Evolutionary conservation across 2,113 vertebrate species (phyloP), one percentile per base, ranked within the genome.

Genomic region (Anolis sagrei): DNA sequence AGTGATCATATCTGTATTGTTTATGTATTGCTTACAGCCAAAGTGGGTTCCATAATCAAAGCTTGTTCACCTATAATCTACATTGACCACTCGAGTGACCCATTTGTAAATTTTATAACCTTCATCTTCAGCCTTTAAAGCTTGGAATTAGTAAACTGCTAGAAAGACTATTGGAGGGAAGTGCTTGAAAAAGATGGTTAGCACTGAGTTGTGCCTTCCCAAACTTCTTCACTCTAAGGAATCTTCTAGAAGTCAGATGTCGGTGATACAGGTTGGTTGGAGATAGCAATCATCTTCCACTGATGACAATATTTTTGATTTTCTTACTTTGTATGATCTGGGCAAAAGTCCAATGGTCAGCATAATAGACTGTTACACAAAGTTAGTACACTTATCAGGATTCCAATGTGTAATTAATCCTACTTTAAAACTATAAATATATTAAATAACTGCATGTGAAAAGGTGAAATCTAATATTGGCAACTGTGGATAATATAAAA

Each of bases 51-150:
- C 10, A 39, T 61, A 58, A 3, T 36, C 48, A 81, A 81, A 29
- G 64, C 48, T 39, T 81, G 0, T 73, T 66, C 54, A 66, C 76
- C 36, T 1, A 0, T 58, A 70, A 51, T 69, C 21, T 86, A 49
- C 76, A 87, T 76, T n/a, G 2, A 70, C 54, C 10, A 58, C 68
- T 48, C 70, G 83, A 39, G 49, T 85, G 70, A 75, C 72, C 27
- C 23, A 48, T 44, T 75, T 83, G n/a, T n/a, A 51, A 61, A 18
- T 58, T 58, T 58, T 58, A 58, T 13, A 58, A 58, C 54, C 54
- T 16, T 58, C 3, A 13, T 4, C 13, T 18, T 18, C 76, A 54
- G 29, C 49, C 29, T 77, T 78, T 78, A 78, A 78, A 34, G 16
- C 58, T 58, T 62, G 39, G 21, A 7, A 64, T 79, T 44, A 5